Evolutionary conservation across 2,888 invertebrate genomes (phyloP).

Genomic region (Lasiommata megera): DNA sequence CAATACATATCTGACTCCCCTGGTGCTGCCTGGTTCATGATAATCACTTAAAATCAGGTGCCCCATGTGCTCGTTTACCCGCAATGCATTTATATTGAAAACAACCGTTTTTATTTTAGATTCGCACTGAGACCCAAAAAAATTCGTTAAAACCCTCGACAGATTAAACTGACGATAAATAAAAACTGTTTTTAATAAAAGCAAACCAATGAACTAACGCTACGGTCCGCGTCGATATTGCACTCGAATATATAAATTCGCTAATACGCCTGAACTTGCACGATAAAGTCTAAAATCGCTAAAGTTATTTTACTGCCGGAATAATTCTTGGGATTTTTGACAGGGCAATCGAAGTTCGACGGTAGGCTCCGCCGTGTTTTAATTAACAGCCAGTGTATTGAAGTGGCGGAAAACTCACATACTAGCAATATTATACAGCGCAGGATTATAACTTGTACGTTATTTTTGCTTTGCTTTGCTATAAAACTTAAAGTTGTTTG

Average conservation of each 20-base stretch:
- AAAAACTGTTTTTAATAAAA: slow-evolving; percentile 75
- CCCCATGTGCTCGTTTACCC: too few species aligned
- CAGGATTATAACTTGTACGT: neutral
- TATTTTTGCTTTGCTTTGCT: neutral
- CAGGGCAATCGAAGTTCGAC: slow-evolving; percentile 75
- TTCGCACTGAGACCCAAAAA: neutral
- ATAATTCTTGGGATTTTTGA: slow-evolving; percentile 82
- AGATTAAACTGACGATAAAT: slow-evolving; percentile 69
- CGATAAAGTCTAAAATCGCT: slow-evolving; percentile 79
- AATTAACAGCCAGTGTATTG: slow-evolving; percentile 60
- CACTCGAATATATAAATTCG: slow-evolving; percentile 72
- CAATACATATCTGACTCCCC: too few species aligned
- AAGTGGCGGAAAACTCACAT: slow-evolving; percentile 3
- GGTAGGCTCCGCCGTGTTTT: slow-evolving; percentile 51
- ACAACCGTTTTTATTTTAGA: too few species aligned
- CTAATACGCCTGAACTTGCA: slow-evolving; percentile 76
- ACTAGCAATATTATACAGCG: neutral
- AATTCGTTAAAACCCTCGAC: slow-evolving; percentile 30
- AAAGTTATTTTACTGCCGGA: slow-evolving; percentile 75
- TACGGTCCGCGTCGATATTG: slow-evolving; percentile 57
- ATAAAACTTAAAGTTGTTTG: too few species aligned
- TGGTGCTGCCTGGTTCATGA: too few species aligned
- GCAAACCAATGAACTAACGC: slow-evolving; percentile 54
- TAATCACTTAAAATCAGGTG: too few species aligned
- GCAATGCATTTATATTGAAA: too few species aligned